Conservation (phyloP, 1,140 invertebrate genomes). For the Neodiprion fabricii region DNA sequence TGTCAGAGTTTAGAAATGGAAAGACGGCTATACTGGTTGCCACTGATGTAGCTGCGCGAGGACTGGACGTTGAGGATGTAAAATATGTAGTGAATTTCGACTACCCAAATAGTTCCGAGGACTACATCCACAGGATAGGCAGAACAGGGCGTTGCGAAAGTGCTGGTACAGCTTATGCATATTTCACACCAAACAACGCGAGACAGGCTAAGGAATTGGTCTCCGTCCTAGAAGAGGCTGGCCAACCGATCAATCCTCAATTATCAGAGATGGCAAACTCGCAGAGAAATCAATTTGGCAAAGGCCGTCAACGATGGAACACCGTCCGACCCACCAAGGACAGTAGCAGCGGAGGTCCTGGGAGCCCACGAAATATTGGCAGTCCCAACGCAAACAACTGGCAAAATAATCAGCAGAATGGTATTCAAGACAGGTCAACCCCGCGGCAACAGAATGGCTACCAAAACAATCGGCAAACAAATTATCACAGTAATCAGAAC, state of each 20-base stretch:
- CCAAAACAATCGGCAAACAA: conserved; percentile 47
- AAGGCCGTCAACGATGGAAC: conserved; percentile 63
- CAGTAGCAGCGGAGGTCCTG: conserved; percentile 48
- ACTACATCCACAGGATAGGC: conserved; percentile 99
- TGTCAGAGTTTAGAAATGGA: conserved; percentile 91
- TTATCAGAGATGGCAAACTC: conserved; percentile 69
- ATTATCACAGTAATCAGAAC: conserved; percentile 41
- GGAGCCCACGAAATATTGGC: conserved; percentile 51
- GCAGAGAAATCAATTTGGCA: conserved; percentile 56
- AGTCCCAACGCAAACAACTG: conserved; percentile 56
- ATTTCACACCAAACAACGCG: conserved; percentile 91
- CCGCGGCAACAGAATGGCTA: conserved; percentile 51
- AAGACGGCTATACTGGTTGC: conserved; percentile 95
- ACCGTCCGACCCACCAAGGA: conserved; percentile 49
- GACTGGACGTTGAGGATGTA: conserved; percentile 97
- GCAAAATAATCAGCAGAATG: conserved; percentile 43
- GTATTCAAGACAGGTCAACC: conserved; percentile 37
- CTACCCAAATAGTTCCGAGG: conserved; percentile 97
- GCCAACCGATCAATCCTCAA: conserved; percentile 83
- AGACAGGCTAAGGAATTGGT: conserved; percentile 91
- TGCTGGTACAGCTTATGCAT: conserved; percentile 96
- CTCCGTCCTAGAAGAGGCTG: conserved; percentile 89
- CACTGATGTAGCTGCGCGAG: conserved; percentile 98
- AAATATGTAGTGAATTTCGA: conserved; percentile 99
- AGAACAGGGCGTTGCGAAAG: conserved; percentile 92